Evolutionary conservation across 2,888 invertebrate species (phyloP).

Genomic region (Diarsia brunnea): DNA sequence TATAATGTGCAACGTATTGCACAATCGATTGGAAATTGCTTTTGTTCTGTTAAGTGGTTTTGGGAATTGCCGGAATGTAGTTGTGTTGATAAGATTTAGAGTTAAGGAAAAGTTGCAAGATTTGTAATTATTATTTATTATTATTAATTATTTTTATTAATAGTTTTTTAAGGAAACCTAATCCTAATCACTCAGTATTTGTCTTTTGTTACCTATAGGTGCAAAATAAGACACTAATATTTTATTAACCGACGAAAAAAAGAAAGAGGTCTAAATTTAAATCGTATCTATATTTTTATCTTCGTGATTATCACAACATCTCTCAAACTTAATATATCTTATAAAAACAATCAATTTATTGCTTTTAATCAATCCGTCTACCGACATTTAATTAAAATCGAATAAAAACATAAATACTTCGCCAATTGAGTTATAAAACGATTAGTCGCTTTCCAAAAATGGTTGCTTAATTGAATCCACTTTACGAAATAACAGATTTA

Average conservation of each 20-base stretch:
- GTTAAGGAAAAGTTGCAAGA: neutral
- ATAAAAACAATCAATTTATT: constrained; percentile 19
- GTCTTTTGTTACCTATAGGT: neutral
- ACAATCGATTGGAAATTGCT: constrained; percentile 2
- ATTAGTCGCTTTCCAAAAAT: constrained; percentile 47
- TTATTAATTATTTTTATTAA: no score
- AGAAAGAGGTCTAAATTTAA: no score
- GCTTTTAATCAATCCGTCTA: constrained; percentile 14
- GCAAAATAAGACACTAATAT: neutral
- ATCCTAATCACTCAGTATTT: no score
- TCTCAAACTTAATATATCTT: neutral
- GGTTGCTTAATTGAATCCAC: constrained; percentile 37
- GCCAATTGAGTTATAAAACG: constrained; percentile 53
- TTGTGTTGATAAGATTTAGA: neutral
- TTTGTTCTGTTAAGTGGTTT: neutral
- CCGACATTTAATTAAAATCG: constrained; percentile 50
- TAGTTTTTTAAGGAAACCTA: no score
- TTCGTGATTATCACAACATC: neutral
- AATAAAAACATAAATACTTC: constrained; percentile 48
- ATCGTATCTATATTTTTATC: neutral
- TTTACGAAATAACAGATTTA: constrained; percentile 39
- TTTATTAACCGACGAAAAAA: neutral
- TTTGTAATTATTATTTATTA: no score
- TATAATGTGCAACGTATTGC: constrained; percentile 9
- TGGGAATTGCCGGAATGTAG: neutral